These are phyloP conservation scores for Rhombomys opimus DNA, from an alignment of 2,113 vertebrate species.

Conservation along the genomic window DNA sequence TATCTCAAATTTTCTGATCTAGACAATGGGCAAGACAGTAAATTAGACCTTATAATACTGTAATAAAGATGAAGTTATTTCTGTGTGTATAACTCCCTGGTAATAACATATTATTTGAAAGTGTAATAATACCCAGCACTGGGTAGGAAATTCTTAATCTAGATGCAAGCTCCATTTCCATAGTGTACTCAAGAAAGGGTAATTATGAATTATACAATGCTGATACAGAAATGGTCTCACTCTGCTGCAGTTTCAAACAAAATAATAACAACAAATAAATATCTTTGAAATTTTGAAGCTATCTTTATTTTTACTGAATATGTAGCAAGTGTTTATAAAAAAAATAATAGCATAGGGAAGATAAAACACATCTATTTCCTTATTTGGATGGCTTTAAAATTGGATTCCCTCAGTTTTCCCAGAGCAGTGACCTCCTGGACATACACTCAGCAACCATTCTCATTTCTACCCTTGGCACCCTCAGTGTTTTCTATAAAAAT, in stretches of 20 bases:
- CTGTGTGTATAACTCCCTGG: not conserved
- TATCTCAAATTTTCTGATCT: not conserved
- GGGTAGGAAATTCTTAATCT: not conserved
- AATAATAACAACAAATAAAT: conserved; percentile 40
- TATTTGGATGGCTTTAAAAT: not conserved
- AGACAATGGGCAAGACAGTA: not conserved
- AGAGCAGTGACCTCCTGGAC: not conserved
- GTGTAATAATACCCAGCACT: not conserved
- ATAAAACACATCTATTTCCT: not conserved
- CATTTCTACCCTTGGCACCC: not conserved
- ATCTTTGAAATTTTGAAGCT: not conserved
- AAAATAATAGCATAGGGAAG: too few species aligned
- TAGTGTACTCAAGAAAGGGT: not conserved
- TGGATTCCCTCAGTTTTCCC: rapidly evolving
- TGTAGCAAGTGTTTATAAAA: not conserved
- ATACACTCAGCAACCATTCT: not conserved
- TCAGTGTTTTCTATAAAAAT: too few species aligned
- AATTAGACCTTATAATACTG: not conserved
- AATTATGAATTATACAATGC: not conserved
- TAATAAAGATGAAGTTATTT: not conserved
- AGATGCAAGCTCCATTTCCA: not conserved
- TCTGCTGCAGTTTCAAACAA: not conserved
- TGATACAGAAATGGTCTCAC: not conserved
- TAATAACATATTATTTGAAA: not conserved
- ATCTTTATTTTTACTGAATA: not conserved